Conservation (phyloP, 2,113 vertebrate genomes). For the Phaetusa simplex region DNA sequence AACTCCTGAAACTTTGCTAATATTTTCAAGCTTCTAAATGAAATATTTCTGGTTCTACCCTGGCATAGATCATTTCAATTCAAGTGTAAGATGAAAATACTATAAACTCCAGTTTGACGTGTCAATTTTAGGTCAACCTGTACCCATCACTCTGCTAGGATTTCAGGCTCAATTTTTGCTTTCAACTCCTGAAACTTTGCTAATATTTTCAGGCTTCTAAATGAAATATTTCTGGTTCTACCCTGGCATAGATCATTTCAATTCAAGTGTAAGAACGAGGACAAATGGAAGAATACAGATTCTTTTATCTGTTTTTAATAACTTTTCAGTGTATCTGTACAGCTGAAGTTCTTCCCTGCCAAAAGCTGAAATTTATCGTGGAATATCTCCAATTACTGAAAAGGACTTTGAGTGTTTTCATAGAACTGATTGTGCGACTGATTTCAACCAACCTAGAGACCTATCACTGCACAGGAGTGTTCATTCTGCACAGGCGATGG, state of each 20-base stretch:
- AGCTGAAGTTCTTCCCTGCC: neutral
- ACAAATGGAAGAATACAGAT: neutral
- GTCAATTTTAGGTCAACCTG: neutral
- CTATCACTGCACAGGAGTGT: neutral
- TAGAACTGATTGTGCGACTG: neutral
- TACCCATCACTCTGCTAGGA: neutral
- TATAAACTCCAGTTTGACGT: neutral
- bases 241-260: neutral
- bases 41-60: neutral
- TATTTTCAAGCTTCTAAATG: neutral
- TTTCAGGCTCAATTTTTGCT: neutral
- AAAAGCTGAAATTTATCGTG: neutral
- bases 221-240: neutral
- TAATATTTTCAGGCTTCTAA: neutral
- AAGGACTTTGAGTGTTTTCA: neutral
- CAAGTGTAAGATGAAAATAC: neutral
- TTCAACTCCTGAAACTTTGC: neutral
- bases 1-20: neutral
- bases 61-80: neutral
- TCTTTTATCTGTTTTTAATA: neutral
- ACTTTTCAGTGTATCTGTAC: neutral
- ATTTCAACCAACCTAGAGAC: neutral
- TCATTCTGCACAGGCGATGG: no score
- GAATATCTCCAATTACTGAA: neutral
- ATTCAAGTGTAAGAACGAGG: neutral